phyloP scores from a whole-genome alignment of 1,140 invertebrate genomes.

The Nebria ingens region DNA sequence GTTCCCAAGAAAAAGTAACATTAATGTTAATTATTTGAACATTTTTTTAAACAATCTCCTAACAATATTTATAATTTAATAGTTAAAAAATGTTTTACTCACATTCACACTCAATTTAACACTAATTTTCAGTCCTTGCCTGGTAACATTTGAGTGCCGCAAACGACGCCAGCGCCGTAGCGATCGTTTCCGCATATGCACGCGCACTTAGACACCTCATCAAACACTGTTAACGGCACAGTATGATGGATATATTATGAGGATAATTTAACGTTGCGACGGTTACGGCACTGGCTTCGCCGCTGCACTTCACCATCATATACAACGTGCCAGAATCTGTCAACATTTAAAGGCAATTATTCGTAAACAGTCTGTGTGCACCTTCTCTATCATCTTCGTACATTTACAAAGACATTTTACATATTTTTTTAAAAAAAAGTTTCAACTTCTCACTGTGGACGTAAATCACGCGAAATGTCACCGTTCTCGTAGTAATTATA shows the following conservation, averaged over 20 bases:
- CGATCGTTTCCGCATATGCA: neutral
- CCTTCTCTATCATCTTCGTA: neutral
- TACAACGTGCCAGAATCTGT: neutral
- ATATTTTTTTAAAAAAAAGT: too few relatives aligned
- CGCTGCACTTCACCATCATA: neutral
- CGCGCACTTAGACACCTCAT: neutral
- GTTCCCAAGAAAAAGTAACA: constrained; percentile 6
- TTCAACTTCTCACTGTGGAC: neutral
- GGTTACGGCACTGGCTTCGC: neutral
- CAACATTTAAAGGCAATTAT: neutral
- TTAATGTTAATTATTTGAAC: constrained; percentile 18
- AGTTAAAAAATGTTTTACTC: constrained; percentile 29
- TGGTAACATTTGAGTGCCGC: constrained; percentile 4
- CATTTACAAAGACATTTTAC: too few relatives aligned
- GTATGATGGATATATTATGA: too few relatives aligned
- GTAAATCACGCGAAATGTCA: neutral
- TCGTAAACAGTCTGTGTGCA: neutral
- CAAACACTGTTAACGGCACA: too few relatives aligned
- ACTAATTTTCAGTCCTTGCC: constrained; percentile 11
- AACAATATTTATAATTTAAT: constrained; percentile 31
- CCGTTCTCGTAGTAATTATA: neutral
- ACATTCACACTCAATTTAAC: constrained; percentile 22
- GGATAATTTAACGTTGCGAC: neutral
- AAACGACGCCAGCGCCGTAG: constrained; percentile 1
- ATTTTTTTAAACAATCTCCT: constrained; percentile 35